A percentile compares a stretch with the other conserved stretches of the same genome.
Conservation (phyloP, 2,113 vertebrate species). For the Oryzias woworae region DNA sequence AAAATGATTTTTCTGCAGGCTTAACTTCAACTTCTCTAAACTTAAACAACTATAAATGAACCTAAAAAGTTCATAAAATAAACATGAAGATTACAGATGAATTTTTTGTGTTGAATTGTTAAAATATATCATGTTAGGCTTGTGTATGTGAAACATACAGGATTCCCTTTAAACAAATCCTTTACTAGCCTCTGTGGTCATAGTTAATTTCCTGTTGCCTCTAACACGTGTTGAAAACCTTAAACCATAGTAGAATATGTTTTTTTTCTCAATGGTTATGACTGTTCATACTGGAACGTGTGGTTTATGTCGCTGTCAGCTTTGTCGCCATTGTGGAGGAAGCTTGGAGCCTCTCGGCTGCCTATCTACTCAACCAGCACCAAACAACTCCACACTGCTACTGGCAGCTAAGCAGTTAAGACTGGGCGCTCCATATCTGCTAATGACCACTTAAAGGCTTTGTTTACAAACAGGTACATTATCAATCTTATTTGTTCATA, state of each 20-base stretch:
- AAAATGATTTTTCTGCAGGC: no score
- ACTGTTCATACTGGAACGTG: slow-evolving; percentile 64
- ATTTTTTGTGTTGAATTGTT: no score
- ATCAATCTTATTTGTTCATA: slow-evolving; percentile 31
- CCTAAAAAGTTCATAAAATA: no score
- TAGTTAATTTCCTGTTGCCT: slow-evolving; percentile 62
- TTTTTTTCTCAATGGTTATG: slow-evolving; percentile 59
- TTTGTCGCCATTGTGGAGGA: slow-evolving; percentile 33
- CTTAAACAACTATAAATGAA: no score
- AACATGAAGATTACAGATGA: no score
- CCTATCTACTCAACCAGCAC: slow-evolving; percentile 30
- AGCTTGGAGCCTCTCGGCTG: slow-evolving; percentile 50
- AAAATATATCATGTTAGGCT: no score
- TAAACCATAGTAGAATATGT: slow-evolving; percentile 38
- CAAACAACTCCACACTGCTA: slow-evolving; percentile 10
- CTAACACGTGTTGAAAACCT: slow-evolving; percentile 20
- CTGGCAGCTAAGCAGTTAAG: slow-evolving; percentile 27
- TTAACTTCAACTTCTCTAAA: no score
- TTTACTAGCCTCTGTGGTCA: slow-evolving; percentile 35
- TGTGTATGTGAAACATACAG: no score
- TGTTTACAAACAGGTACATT: slow-evolving; percentile 15
- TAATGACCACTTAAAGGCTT: slow-evolving; percentile 5
- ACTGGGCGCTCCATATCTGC: background rate
- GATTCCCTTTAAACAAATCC: slow-evolving; percentile 6
- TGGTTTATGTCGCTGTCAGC: slow-evolving; percentile 67